Percentiles rank a stretch among this genome's conserved stretches.
Evolutionary conservation across 2,113 vertebrate genomes (phyloP).

Genomic region (Pimephales promelas): DNA sequence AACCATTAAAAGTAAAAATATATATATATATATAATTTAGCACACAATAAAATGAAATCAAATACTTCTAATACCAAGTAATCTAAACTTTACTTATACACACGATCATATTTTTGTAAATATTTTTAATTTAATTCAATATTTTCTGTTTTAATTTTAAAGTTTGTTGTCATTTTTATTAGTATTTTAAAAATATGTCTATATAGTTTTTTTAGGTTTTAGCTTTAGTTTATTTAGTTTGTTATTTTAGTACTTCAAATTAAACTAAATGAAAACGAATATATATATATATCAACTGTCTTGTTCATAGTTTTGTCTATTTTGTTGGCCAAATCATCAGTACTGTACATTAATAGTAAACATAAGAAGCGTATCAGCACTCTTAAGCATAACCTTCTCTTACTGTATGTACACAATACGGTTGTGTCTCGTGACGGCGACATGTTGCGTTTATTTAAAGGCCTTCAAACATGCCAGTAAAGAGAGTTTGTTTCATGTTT

Average conservation of each 20-base stretch:
- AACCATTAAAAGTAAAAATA: neutral
- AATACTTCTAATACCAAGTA: neutral
- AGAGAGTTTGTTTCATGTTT: conserved; percentile 41
- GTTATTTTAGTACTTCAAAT: neutral
- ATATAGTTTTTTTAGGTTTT: neutral
- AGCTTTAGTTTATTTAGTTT: neutral
- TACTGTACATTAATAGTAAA: neutral
- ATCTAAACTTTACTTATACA: neutral
- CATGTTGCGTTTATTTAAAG: neutral
- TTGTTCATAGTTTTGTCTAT: neutral
- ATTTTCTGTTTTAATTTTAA: neutral
- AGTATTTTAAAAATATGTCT: neutral
- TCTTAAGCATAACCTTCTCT: neutral
- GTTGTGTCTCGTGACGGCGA: neutral
- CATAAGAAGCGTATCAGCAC: neutral
- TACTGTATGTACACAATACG: neutral
- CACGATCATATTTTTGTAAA: neutral
- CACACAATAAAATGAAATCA: neutral
- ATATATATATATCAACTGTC: too few species aligned
- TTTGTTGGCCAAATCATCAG: neutral
- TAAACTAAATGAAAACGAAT: neutral
- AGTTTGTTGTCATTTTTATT: neutral
- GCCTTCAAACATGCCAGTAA: neutral
- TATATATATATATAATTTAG: neutral
- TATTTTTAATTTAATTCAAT: neutral